Evolutionary conservation across 2,797 vertebrate genomes (phyloP).

Genomic region (Morelia viridis): DNA sequence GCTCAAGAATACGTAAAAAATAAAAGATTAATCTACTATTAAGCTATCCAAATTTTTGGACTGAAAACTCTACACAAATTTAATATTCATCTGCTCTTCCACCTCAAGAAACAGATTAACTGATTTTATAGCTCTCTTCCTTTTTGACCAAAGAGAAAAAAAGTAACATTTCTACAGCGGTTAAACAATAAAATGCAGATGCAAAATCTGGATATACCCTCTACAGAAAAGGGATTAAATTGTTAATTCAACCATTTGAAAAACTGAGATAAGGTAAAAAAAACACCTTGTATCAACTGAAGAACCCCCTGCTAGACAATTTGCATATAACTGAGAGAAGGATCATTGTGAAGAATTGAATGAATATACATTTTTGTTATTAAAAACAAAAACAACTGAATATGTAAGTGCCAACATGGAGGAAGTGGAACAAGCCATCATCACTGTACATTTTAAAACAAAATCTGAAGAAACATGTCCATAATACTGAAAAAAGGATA

Average conservation of each 20-base stretch:
- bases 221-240: not conserved
- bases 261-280: slow-evolving; percentile 33
- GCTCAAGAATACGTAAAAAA: not conserved
- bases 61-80: not conserved
- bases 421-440: not conserved
- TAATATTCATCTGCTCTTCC: not conserved
- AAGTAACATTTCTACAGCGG: not conserved
- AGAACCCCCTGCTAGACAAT: not conserved
- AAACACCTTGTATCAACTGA: slow-evolving; percentile 43
- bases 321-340: not conserved
- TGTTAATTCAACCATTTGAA: slow-evolving; percentile 36
- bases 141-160: not conserved
- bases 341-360: not conserved
- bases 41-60: not conserved
- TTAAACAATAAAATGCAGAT: slow-evolving; percentile 22
- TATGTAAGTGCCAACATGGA: not conserved
- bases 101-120: not conserved
- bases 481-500: not conserved
- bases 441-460: not conserved
- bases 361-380: not conserved
- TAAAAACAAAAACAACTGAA: not conserved
- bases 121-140: not conserved
- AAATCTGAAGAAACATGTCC: not conserved
- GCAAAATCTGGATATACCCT: not conserved
- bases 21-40: not conserved